These are phyloP conservation scores for Emmelina monodactyla DNA, from an alignment of 2,888 invertebrate species.

Conservation along the genomic window DNA sequence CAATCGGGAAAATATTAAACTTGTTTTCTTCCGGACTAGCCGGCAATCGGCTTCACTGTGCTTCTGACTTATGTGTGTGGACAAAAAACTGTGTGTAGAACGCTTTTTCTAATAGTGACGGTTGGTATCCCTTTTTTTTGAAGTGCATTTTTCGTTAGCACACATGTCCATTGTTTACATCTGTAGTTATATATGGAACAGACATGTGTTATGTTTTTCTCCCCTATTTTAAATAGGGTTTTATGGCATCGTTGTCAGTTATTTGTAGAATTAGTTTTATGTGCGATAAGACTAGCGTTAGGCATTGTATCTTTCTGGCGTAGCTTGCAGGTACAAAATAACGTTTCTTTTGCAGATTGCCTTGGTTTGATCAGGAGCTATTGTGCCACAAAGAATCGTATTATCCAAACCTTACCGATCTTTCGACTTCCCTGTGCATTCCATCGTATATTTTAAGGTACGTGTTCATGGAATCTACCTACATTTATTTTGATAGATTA, in stretches of 20 bases:
- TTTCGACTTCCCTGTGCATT: too few species aligned
- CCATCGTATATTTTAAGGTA: too few species aligned
- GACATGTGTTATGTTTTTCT: slow-evolving; percentile 43
- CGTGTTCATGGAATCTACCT: too few species aligned
- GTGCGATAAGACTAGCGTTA: too few species aligned
- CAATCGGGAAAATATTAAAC: slow-evolving; percentile 58
- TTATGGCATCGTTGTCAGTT: slow-evolving; percentile 36
- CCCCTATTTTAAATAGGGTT: slow-evolving; percentile 33
- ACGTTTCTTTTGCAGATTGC: too few species aligned
- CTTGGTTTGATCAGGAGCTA: slow-evolving; percentile 56
- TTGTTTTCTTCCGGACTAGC: slow-evolving; percentile 56
- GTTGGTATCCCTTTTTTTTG: slow-evolving; percentile 41
- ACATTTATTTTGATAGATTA: too few species aligned
- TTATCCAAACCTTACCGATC: too few species aligned
- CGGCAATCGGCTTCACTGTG: slow-evolving; percentile 24
- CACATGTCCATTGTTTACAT: slow-evolving; percentile 52
- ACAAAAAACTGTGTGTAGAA: slow-evolving; percentile 44
- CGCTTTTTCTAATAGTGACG: slow-evolving; percentile 39
- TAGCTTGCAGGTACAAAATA: too few species aligned
- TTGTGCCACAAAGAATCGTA: too few species aligned
- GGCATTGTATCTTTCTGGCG: too few species aligned
- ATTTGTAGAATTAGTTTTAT: too few species aligned
- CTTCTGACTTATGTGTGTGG: slow-evolving; percentile 46
- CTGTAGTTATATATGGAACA: slow-evolving; percentile 33
- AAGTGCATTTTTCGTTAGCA: slow-evolving; percentile 21